Base-by-base conservation (phyloP, 2,888 invertebrate species). In the Xestia sexstrigata region DNA sequence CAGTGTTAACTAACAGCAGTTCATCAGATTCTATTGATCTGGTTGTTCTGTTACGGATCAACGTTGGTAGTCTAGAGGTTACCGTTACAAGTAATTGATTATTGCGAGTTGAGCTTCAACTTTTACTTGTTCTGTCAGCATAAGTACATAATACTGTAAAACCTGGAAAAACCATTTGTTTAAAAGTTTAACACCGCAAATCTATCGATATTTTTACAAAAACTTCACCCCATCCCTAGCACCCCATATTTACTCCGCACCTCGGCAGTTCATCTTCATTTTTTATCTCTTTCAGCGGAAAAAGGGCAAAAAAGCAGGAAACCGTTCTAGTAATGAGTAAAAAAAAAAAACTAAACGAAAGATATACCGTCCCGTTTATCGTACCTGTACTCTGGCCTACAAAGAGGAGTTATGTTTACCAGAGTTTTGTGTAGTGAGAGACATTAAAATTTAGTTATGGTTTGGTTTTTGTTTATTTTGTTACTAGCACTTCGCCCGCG, bases 251-350 rank as follows among this genome's bases (percentile, higher is more conserved):
- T 96, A 95, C 96, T 94, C 96, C 95, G 96, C 94, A 95, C 95
- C 96, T 95, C 95, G 94, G 94, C 95, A 95, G 96, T 96, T 96
- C 95, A 96, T 96, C 96, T 96, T 95, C 95, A 95, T 96, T 96
- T 96, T 96, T 96, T 96, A 95, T 95, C 94, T 95, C 94, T 95
- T 96, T 95, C 94, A 94, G 93, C 94, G 95, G 94, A 95, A 95
- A 95, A 96, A 93, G 94, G 94, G 93, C 94, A 95, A 96, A 95
- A 96, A 95, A 95, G 88, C 92, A 92, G 92, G 91, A 94, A 94
- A 95, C 94, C 94, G 94, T 93, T 95, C 94, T 93, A 94, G 96
- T 96, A 96, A 96, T 96, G 95, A 96, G 94, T 94, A 93, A 95
- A 96, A 95, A 96, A 35, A 42, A 95, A 95, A 95, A 94, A 87